Evolutionary conservation across 2,113 vertebrate genomes (phyloP).

Genomic region (Phalacrocorax pelagicus): DNA sequence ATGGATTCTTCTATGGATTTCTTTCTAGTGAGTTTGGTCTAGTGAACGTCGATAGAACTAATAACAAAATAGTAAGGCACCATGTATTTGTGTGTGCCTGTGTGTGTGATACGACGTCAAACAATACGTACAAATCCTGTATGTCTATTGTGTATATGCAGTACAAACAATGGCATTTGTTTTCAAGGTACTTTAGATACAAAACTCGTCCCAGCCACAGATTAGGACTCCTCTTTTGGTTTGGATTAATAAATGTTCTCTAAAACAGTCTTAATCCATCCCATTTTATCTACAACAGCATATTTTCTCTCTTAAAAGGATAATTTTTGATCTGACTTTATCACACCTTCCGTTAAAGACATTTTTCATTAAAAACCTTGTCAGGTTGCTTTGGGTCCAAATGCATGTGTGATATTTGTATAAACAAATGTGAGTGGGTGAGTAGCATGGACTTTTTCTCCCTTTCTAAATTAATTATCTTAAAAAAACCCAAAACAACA

Average conservation of each 20-base stretch:
- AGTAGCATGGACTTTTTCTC: not conserved
- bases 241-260: not conserved
- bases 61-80: not conserved
- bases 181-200: not conserved
- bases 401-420: not conserved
- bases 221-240: not conserved
- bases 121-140: not conserved
- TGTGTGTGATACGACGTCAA: not conserved
- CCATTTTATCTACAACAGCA: not conserved
- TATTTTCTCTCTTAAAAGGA: not conserved
- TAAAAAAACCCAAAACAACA: not conserved
- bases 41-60: not conserved
- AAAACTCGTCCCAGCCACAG: not conserved
- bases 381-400: not conserved
- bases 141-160: not conserved
- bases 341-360: not conserved
- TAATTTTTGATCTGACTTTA: not conserved
- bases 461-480: not conserved
- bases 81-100: rapidly evolving
- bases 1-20: not conserved
- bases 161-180: not conserved
- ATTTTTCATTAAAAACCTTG: not conserved
- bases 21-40: not conserved
- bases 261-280: not conserved
- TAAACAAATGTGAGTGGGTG: not conserved